phyloP scores from a whole-genome alignment of 2,797 vertebrate species.

The Propithecus perrieri region DNA sequence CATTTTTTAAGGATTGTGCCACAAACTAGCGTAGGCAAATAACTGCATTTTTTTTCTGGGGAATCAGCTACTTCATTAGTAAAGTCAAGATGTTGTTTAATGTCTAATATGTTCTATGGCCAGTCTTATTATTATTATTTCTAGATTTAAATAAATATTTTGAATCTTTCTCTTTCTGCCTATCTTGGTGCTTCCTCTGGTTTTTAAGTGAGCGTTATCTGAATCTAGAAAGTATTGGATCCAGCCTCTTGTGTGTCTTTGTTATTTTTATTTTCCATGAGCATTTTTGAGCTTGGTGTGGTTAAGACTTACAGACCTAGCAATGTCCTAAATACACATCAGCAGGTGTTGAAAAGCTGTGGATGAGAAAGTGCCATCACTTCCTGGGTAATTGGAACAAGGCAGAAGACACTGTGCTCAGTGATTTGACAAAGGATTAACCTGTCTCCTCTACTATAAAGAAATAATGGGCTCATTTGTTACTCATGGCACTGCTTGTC shows the following conservation, averaged over 20 bases:
- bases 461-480: constrained; percentile 82
- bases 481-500: constrained; percentile 73
- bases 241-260: constrained; percentile 59
- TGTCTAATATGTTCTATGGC: neutral
- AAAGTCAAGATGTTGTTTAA: neutral
- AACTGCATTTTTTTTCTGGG: constrained; percentile 9
- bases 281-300: constrained; percentile 64
- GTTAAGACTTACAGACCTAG: constrained; percentile 2
- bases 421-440: constrained; percentile 81
- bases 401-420: constrained; percentile 70
- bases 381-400: constrained; percentile 81
- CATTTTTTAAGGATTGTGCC: neutral
- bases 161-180: neutral
- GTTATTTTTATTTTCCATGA: constrained; percentile 56
- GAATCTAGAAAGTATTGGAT: constrained; percentile 37
- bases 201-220: constrained; percentile 38
- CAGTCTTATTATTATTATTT: constrained; percentile 20
- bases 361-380: constrained; percentile 79
- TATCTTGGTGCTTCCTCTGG: neutral
- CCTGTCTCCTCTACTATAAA: constrained; percentile 79
- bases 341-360: constrained; percentile 75
- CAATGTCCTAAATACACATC: constrained; percentile 76
- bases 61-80: neutral
- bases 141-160: constrained; percentile 40
- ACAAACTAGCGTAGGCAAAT: neutral